Percentiles rank a stretch among this genome's conserved stretches.
These are phyloP conservation scores for Copsychus sechellarum DNA, from an alignment of 2,113 vertebrate genomes.

Conservation along the genomic window DNA sequence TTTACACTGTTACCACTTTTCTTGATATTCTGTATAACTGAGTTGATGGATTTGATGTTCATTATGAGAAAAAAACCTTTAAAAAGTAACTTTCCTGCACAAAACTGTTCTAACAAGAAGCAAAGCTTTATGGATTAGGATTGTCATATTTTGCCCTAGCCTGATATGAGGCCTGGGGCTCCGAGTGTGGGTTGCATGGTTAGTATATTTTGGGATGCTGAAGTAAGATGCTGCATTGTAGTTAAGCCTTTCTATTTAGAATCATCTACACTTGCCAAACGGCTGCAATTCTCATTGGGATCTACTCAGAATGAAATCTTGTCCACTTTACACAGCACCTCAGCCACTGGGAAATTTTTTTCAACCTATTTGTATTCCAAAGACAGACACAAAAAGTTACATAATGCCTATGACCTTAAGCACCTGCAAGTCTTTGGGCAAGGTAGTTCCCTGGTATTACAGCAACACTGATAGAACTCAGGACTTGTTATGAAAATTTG, in stretches of 20 bases:
- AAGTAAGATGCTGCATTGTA: not conserved
- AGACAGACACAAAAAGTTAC: not conserved
- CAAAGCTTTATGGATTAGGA: not conserved
- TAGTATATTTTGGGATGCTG: not conserved
- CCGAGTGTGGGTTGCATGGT: accelerated
- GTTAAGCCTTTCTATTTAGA: not conserved
- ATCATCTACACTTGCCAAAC: not conserved
- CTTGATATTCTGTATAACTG: not conserved
- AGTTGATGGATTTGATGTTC: not conserved
- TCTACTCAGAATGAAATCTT: not conserved
- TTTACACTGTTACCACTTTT: not conserved
- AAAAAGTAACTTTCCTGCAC: not conserved
- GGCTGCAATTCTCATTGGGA: not conserved
- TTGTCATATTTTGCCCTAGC: not conserved
- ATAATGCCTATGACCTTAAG: not conserved
- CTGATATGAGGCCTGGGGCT: not conserved
- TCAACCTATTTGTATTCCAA: not conserved
- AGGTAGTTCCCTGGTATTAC: not conserved
- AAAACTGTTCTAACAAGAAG: not conserved
- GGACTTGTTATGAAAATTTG: not conserved
- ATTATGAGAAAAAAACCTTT: not conserved
- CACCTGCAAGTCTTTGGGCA: not conserved
- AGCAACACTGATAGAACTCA: not conserved
- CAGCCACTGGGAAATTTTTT: not conserved
- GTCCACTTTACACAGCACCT: not conserved